These are phyloP conservation scores for Xiphophorus hellerii DNA, from an alignment of 2,113 vertebrate genomes.

Conservation along the genomic window DNA sequence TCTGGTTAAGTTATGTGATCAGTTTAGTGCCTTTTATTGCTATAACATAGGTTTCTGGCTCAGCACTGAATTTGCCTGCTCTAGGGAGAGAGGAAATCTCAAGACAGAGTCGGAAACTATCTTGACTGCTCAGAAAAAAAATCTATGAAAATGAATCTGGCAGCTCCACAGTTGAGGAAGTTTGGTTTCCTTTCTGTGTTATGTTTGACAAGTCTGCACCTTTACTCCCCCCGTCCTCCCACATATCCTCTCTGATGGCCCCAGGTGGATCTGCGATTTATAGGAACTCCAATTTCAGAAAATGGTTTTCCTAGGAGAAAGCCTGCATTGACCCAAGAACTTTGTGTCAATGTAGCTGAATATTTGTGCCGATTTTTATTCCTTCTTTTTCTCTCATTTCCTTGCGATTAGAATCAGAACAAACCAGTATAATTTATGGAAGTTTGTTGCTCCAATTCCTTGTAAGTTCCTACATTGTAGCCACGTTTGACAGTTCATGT, in stretches of 20 bases:
- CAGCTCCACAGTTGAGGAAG: conserved; percentile 37
- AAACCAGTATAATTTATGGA: too few species aligned
- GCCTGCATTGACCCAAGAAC: not conserved
- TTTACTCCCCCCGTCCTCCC: not conserved
- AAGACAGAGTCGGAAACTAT: conserved; percentile 58
- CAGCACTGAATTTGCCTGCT: not conserved
- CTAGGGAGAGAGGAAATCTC: not conserved
- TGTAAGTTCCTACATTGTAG: too few species aligned
- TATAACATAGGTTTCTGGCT: conserved; percentile 24
- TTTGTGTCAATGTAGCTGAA: conserved; percentile 13
- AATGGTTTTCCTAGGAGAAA: conserved; percentile 21
- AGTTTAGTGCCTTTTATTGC: conserved; percentile 1
- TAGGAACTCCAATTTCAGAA: conserved; percentile 18
- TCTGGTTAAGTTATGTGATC: conserved; percentile 12
- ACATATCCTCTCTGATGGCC: conserved; percentile 28
- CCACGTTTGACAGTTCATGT: too few species aligned
- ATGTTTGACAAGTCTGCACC: conserved; percentile 47
- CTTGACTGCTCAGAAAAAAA: conserved; percentile 37
- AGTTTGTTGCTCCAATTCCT: too few species aligned
- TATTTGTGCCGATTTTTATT: not conserved
- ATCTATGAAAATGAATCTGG: conserved; percentile 52
- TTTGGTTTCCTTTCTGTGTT: conserved; percentile 45
- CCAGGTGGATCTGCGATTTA: conserved; percentile 41
- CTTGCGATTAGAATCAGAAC: too few species aligned
- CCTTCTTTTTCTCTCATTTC: not conserved